Conservation (phyloP, 2,113 vertebrate genomes). For the Trochalopteron elliotii region DNA sequence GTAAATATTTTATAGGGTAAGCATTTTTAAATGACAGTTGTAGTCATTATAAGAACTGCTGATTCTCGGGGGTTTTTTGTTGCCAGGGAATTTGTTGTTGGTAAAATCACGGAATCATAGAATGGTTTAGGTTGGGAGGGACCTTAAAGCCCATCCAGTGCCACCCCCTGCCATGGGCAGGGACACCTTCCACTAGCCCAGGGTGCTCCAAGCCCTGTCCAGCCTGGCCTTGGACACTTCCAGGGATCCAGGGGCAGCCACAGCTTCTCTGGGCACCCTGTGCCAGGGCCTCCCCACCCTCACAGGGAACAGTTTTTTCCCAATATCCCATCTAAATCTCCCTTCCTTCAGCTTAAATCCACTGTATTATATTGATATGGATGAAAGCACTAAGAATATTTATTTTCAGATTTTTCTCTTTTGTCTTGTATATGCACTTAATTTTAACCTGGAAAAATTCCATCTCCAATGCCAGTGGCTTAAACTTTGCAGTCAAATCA, state of each 20-base stretch:
- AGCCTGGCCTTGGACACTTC: accelerated
- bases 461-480: background rate
- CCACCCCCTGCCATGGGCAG: background rate
- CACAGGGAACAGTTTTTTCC: accelerated
- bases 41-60: background rate
- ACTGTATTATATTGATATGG: too few species aligned
- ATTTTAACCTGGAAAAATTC: background rate
- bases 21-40: background rate
- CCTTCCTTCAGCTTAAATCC: background rate
- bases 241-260: background rate
- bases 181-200: accelerated
- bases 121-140: background rate
- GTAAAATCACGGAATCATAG: background rate
- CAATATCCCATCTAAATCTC: background rate
- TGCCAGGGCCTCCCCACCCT: background rate
- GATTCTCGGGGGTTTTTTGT: background rate
- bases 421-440: background rate
- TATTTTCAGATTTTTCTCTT: background rate
- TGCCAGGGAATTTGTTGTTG: background rate
- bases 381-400: background rate
- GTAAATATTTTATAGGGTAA: background rate
- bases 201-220: accelerated
- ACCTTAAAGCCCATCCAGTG: accelerated
- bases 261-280: background rate
- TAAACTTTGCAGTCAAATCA: background rate